Evolutionary conservation across 2,113 vertebrate genomes (phyloP), one percentile per base, ranked within the genome.

Genomic region (Odontesthes bonariensis): DNA sequence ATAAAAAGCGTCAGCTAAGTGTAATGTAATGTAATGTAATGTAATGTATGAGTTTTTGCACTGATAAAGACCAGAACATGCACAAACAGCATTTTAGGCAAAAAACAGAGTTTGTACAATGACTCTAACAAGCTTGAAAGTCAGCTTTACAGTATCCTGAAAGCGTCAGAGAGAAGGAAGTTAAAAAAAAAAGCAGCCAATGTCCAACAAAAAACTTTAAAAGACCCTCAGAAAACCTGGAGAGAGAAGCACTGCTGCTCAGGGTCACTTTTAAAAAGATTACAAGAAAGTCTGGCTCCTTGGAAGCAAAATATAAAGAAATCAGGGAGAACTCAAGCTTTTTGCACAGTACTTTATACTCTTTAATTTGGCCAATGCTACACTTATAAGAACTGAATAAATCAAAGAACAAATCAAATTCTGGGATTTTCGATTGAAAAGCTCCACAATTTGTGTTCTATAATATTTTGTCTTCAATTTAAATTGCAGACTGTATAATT

Each of bases 61-160:
- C 70, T 57, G 68, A 81, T 79, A 77, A 75, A 82, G 49, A 35
- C 31, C 23, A 10, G 5, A 1, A 14, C 42, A 14, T 44, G 42
- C 42, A 44, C 10, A 44, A 44, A 44, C 13, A 13, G 11, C 8
- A 12, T 44, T 2, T 14, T 1, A 44, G 42, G 42, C 11, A 44
- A 44, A 44, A 38, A 38, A 7, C 5, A 38, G 4, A 44, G n/a
- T n/a, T n/a, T 44, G 42, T 2, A 38, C 35, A 13, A 14, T 44
- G 27, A 27, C 27, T 44, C 13, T 14, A 44, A 44, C 42, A 44
- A 44, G 42, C 35, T 38, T 38, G 35, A 44, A 44, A 44, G 42
- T 44, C 42, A 44, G 1, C 42, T 13, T 12, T 6, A 49, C 46
- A 49, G 7, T n/a, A 19, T 3, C 6, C 19, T 49, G 3, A 49